Evolutionary conservation across 2,888 invertebrate species (phyloP).

Genomic region (Nezara viridula): DNA sequence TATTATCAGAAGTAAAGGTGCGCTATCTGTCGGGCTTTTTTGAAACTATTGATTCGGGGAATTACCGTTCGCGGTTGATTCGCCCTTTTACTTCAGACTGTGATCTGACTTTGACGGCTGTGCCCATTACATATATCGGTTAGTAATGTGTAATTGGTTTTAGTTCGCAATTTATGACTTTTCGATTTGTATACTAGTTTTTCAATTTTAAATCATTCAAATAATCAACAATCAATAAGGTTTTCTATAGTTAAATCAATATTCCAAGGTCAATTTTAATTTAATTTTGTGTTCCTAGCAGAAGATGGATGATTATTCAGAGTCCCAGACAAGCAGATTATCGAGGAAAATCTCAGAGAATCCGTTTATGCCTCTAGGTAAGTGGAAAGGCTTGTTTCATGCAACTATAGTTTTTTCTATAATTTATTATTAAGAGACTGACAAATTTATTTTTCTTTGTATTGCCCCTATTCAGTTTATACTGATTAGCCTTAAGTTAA

Average conservation of each 20-base stretch:
- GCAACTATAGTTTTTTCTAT: not conserved
- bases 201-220: not conserved
- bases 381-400: constrained; percentile 67
- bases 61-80: not conserved
- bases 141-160: not conserved
- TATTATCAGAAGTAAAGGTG: not conserved
- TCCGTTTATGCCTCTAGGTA: constrained; percentile 82
- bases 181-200: not conserved
- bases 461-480: not conserved
- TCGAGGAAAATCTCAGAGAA: constrained; percentile 80
- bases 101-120: not conserved
- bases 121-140: not conserved
- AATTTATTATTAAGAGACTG: not conserved
- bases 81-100: not conserved
- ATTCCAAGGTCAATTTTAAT: constrained; percentile 27
- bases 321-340: constrained; percentile 73
- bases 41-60: constrained; percentile 1
- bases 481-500: not conserved
- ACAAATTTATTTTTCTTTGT: not conserved
- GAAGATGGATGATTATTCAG: constrained; percentile 71
- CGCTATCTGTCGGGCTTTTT: not conserved
- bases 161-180: not conserved
- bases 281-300: not conserved
- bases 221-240: not conserved
- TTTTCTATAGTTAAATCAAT: not conserved